phyloP scores from a whole-genome alignment of 2,113 vertebrate species.

The Vulpes lagopus region DNA sequence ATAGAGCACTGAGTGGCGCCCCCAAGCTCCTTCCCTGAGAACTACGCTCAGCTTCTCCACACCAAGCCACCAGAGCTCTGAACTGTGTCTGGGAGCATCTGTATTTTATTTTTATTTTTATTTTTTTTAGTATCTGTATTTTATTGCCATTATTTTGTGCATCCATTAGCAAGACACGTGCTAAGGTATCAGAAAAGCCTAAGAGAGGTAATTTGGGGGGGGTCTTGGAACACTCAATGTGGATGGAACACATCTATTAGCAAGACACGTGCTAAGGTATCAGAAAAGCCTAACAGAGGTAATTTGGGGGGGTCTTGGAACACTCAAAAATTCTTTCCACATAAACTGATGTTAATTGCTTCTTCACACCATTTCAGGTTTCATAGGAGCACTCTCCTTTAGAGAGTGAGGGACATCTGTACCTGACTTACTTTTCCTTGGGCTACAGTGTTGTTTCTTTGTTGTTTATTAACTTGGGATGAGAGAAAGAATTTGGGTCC shows the following conservation, averaged over 20 bases:
- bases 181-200: background rate
- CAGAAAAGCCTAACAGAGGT: background rate
- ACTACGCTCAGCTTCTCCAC: background rate
- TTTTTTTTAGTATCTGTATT: background rate
- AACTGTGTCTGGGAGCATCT: background rate
- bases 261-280: background rate
- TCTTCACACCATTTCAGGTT: background rate
- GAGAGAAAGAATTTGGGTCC: background rate
- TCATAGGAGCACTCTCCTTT: background rate
- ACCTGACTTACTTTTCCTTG: background rate
- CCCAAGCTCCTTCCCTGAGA: background rate
- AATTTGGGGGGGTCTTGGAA: background rate
- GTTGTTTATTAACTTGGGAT: background rate
- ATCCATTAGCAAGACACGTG: background rate
- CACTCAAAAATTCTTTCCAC: background rate
- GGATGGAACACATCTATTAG: background rate
- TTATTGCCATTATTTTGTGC: background rate
- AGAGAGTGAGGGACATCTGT: background rate
- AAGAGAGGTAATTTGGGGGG: background rate
- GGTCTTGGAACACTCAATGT: too few species aligned
- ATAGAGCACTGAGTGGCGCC: background rate
- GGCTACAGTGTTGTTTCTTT: background rate
- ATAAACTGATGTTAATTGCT: background rate
- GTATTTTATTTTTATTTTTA: background rate
- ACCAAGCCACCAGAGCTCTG: background rate